Evolutionary conservation across 2,888 invertebrate genomes (phyloP).

Genomic region (Trachelus iudaicus): DNA sequence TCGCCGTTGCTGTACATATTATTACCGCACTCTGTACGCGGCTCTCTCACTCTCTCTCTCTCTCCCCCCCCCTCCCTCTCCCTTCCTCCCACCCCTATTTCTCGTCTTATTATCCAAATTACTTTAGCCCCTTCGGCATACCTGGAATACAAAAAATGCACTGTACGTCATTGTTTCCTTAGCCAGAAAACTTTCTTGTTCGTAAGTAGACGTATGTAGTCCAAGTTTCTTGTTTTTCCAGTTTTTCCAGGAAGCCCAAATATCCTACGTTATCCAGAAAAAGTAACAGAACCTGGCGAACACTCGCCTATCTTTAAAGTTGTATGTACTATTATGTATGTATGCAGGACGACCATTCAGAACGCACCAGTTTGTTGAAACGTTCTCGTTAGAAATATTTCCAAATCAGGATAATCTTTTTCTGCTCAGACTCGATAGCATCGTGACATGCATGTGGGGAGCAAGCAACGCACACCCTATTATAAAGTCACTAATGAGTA

Average conservation of each 20-base stretch:
- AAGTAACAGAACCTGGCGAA: too few species aligned
- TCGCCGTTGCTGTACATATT: background rate
- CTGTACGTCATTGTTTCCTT: too few species aligned
- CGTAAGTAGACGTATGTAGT: too few species aligned
- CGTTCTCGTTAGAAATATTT: slow-evolving; percentile 5
- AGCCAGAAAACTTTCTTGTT: too few species aligned
- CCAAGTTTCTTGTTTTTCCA: too few species aligned
- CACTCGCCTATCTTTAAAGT: background rate
- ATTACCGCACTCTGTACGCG: background rate
- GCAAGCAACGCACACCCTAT: slow-evolving; percentile 15
- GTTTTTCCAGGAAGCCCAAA: too few species aligned
- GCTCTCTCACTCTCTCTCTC: background rate
- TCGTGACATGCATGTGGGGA: slow-evolving; percentile 15
- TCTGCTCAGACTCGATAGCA: background rate
- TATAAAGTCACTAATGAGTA: slow-evolving; percentile 21
- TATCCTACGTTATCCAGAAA: too few species aligned
- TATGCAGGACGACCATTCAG: too few species aligned
- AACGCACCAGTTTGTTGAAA: background rate
- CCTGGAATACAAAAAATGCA: too few species aligned
- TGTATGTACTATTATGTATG: slow-evolving; percentile 15
- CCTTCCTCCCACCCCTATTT: too few species aligned
- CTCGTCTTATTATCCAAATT: too few species aligned
- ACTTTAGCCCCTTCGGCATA: too few species aligned
- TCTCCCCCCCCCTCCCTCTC: background rate
- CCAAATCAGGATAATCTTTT: slow-evolving; percentile 26